Percentiles rank a stretch among this genome's conserved stretches.
Conservation (phyloP, 2,113 vertebrate species). For the Nesoenas mayeri region DNA sequence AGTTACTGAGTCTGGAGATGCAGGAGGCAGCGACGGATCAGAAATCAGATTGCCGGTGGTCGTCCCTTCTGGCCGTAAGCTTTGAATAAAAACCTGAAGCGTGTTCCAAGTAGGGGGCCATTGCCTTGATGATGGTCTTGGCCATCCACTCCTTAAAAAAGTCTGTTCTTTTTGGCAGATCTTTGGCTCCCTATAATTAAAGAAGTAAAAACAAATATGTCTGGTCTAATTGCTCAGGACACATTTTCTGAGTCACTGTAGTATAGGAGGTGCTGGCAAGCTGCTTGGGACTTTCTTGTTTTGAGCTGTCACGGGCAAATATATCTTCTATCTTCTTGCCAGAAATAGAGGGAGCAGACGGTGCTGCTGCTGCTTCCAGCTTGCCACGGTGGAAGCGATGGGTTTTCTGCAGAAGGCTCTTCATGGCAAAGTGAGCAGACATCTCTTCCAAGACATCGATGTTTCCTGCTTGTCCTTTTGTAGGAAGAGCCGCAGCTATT, state of each 20-base stretch:
- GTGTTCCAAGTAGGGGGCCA: background rate
- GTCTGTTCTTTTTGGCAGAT: background rate
- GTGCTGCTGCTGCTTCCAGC: background rate
- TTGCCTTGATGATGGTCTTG: background rate
- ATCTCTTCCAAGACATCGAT: background rate
- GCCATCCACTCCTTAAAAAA: background rate
- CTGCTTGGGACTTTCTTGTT: background rate
- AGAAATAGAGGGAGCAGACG: conserved; percentile 9
- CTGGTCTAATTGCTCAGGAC: background rate
- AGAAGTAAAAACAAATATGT: background rate
- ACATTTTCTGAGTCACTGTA: background rate
- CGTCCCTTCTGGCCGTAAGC: background rate
- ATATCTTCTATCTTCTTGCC: background rate
- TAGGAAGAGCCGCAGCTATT: background rate
- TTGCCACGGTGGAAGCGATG: background rate
- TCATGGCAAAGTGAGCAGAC: background rate
- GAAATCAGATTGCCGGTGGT: background rate
- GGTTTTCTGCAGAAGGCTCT: background rate
- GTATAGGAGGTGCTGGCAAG: background rate
- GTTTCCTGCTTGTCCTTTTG: background rate
- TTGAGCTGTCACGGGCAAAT: background rate
- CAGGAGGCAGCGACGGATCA: background rate
- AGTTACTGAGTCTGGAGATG: background rate
- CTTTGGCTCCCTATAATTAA: background rate
- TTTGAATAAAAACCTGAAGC: background rate